These are phyloP conservation scores for Zelleria hepariella DNA, from an alignment of 2,888 invertebrate genomes.

Conservation along the genomic window DNA sequence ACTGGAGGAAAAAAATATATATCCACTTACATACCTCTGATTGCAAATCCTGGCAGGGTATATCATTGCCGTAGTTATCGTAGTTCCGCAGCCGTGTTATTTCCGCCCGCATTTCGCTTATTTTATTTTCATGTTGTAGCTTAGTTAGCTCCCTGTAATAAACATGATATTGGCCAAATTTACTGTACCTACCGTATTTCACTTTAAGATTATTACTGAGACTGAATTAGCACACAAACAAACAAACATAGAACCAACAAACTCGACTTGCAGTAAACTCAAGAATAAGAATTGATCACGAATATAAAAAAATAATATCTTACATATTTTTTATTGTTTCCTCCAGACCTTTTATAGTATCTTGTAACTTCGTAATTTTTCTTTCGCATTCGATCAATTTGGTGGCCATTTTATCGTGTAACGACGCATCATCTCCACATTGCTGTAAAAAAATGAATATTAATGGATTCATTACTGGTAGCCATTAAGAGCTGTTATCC, in stretches of 20 bases:
- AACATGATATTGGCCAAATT: no score
- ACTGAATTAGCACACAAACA: no score
- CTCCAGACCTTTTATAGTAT: constrained; percentile 38
- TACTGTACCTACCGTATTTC: no score
- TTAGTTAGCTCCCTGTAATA: constrained; percentile 45
- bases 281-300: background rate
- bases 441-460: constrained; percentile 45
- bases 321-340: constrained; percentile 52
- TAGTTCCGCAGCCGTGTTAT: constrained; percentile 46
- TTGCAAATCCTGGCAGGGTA: constrained; percentile 44
- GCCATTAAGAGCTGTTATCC: no score
- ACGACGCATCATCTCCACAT: constrained; percentile 38
- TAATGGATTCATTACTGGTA: no score
- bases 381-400: constrained; percentile 51
- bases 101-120: constrained; percentile 45
- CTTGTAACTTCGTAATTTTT: constrained; percentile 43
- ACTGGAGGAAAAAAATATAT: no score
- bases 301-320: constrained; percentile 11
- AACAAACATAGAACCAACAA: no score
- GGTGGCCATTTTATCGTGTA: constrained; percentile 47
- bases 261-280: no score
- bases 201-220: no score
- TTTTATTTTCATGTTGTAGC: constrained; percentile 47
- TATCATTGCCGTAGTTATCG: constrained; percentile 46
- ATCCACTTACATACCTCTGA: constrained; percentile 45